Conservation (phyloP, 2,113 vertebrate genomes). For the Heteronetta atricapilla region DNA sequence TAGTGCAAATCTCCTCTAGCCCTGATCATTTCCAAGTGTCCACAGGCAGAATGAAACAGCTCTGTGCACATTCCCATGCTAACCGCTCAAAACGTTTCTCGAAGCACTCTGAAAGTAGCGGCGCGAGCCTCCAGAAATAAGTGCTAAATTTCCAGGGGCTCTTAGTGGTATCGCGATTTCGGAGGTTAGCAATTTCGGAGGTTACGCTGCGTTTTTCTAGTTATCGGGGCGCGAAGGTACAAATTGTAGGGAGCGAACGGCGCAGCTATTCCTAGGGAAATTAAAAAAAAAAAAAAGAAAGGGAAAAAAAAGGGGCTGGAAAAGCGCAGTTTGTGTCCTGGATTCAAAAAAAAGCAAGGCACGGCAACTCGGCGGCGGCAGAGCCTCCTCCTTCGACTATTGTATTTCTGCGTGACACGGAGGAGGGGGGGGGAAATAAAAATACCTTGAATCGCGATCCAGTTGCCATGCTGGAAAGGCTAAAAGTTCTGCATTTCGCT, state of each 20-base stretch:
- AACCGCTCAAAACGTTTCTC: conserved; percentile 2
- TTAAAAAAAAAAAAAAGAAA: neutral
- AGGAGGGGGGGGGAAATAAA: neutral
- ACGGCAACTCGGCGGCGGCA: neutral
- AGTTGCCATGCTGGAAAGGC: conserved; percentile 56
- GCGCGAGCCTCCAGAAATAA: conserved; percentile 1
- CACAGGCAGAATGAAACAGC: conserved; percentile 20
- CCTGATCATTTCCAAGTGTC: neutral
- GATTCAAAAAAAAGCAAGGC: neutral
- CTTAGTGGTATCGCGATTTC: neutral
- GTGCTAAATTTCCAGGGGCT: neutral
- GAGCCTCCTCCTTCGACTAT: neutral
- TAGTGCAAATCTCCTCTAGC: conserved; percentile 53
- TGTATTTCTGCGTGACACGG: conserved; percentile 10
- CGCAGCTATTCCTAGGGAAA: neutral
- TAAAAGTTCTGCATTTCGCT: conserved; percentile 69
- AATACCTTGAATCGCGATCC: conserved; percentile 57
- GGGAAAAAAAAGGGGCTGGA: neutral
- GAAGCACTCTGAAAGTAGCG: neutral
- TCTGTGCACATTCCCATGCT: conserved; percentile 36
- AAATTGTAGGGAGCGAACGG: neutral
- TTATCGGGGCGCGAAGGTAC: neutral
- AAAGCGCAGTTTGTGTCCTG: neutral
- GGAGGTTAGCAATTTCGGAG: neutral
- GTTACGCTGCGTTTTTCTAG: neutral